These are phyloP conservation scores for Penaeus monodon DNA, from an alignment of 2,888 invertebrate species.

Conservation along the genomic window DNA sequence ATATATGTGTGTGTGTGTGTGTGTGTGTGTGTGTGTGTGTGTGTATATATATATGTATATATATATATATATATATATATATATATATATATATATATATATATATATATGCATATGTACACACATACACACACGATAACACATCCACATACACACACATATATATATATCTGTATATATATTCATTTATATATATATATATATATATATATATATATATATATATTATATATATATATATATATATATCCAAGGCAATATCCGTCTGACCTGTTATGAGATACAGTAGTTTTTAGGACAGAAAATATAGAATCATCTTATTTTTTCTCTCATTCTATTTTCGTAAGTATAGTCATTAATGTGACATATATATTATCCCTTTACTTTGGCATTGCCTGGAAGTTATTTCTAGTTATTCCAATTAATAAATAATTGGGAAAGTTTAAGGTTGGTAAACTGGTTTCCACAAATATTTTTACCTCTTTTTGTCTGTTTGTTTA, in stretches of 20 bases:
- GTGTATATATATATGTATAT: not conserved
- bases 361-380: too few species aligned
- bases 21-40: slow-evolving; percentile 13
- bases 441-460: too few species aligned
- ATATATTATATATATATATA: not conserved
- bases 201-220: not conserved
- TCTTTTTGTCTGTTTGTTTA: too few species aligned
- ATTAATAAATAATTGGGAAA: too few species aligned
- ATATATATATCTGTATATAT: not conserved
- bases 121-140: too few species aligned
- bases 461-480: too few species aligned
- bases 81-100: not conserved
- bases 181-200: not conserved
- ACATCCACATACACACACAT: too few species aligned
- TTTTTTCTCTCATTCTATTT: too few species aligned
- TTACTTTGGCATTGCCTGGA: too few species aligned
- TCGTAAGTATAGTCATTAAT: too few species aligned
- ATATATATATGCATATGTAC: not conserved
- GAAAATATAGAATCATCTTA: not conserved
- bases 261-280: not conserved
- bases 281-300: not conserved
- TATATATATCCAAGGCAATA: not conserved
- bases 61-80: slow-evolving; percentile 8
- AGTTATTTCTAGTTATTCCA: too few species aligned
- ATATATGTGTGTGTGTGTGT: not conserved